Evolutionary conservation across 2,888 invertebrate genomes (phyloP), one percentile per base, ranked within the genome.

Genomic region (Azorinus chamasolen): DNA sequence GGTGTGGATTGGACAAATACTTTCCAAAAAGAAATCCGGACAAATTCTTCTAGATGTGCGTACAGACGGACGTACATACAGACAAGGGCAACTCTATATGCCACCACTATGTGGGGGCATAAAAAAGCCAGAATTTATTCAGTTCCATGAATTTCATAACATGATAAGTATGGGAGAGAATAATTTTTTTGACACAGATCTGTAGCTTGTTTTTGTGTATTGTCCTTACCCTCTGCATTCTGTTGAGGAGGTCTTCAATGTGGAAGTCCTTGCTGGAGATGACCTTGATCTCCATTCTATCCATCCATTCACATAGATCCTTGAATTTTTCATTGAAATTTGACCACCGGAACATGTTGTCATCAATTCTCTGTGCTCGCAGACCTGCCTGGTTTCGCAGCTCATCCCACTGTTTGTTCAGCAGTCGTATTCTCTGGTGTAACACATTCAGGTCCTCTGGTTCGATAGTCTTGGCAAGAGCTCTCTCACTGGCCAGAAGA

Each of bases 321-420:
- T 79, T 78, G 50, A 90, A 81, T 27, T 84, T 76, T 50, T 87
- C 85, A 50, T 75, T 85, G 66, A 90, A 90, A 53, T 65, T 83
- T 1, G 87, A 77, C 91, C 91, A 91, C 27, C 84, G 79, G 53
- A 83, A 83, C 74, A 91, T 86, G 6, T 83, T 86, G 57, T 89
- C 88, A n/a, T 82, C 76, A 50, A 91, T 84, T 12, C 87, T 73
- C 66, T 89, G 87, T 37, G 79, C 84, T 5, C 89, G 75, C 25
- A 88, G 64, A 8, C 70, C 65, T 8, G 90, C 86, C 79, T 92
- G 92, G 50, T 86, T 86, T 39, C 78, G 79, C 6, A 91, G 81
- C 76, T 92, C 92, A 48, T 89, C 87, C 92, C 92, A 92, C 77
- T 92, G 92, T 79, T 92, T 92, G 82, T 89, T 87, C 14, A 92